These are phyloP conservation scores for Neoaliturus tenellus DNA, from an alignment of 2,888 invertebrate species.

Conservation along the genomic window DNA sequence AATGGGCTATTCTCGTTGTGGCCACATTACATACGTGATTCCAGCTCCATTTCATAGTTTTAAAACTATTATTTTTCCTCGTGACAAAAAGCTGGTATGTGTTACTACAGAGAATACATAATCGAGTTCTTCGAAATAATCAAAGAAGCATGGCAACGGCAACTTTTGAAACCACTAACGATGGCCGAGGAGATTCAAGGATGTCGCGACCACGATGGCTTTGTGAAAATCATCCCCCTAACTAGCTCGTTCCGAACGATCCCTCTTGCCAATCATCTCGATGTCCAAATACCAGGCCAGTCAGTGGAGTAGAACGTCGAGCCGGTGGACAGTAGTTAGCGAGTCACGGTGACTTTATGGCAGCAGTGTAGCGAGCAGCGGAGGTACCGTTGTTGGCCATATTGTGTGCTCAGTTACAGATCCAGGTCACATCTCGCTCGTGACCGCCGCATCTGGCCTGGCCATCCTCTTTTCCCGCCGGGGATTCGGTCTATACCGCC, in stretches of 20 bases:
- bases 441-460: not conserved
- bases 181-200: too few species aligned
- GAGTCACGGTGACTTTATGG: not conserved
- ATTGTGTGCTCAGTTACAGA: not conserved
- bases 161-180: too few species aligned
- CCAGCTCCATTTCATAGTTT: too few species aligned
- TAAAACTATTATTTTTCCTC: too few species aligned
- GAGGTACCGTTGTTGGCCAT: not conserved
- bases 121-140: too few species aligned
- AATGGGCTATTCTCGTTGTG: too few species aligned
- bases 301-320: not conserved
- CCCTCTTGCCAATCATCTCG: not conserved
- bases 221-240: not conserved
- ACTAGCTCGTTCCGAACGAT: not conserved
- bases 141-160: too few species aligned
- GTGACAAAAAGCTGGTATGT: too few species aligned
- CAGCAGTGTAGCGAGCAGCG: not conserved
- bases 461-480: not conserved
- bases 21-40: too few species aligned
- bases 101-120: too few species aligned
- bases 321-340: constrained; percentile 1
- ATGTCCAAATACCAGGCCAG: not conserved
- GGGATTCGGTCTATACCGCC: not conserved
- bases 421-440: constrained; percentile 14
- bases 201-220: too few species aligned